Evolutionary conservation across 2,113 vertebrate species (phyloP), one percentile per base, ranked within the genome.

Genomic region (Phycodurus eques): DNA sequence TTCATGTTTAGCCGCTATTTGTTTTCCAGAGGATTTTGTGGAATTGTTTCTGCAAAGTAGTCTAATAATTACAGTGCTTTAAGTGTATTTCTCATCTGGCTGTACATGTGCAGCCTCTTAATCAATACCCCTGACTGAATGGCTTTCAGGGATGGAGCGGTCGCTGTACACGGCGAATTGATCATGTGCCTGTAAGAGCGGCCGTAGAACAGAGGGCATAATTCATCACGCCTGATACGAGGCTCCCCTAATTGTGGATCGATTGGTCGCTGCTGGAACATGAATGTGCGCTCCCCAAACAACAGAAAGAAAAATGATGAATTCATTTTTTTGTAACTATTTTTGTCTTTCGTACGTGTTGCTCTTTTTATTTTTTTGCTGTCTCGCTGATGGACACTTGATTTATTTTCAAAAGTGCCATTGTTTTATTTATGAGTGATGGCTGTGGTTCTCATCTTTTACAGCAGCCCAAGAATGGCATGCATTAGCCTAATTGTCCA

Each of bases 41-140:
- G 68, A 70, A 49, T n/a, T 64, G 71, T 47, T 76, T 68, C 69
- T 46, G 54, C 54, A 51, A 73, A 63, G 59, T 5, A 51, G 59
- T 68, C 4, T 47, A 80, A 67, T 73, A 70, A 75, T 79, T 47
- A 75, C 31, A 53, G 60, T 35, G 68, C 64, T 79, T 42, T 76
- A 66, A 79, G 72, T 75, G 72, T 74, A 79, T 61, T 42, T 68
- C n/a, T 66, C 43, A 22, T 44, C 39, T 14, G 62, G 17, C 19
- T 17, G 12, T 42, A 65, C 44, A 27, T 27, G 64, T 31, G 79
- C 77, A 87, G 80, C 83, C 42, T 85, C 83, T 71, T 80, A 87
- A 92, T 92, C 90, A 74, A 92, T 92, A 89, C 79, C 42, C 85
- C 85, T 66, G 81, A 86, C 77, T 70, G 82, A 89, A 88, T 76